These are phyloP conservation scores for Argentina silus DNA, from an alignment of 2,797 vertebrate genomes.

Conservation along the genomic window DNA sequence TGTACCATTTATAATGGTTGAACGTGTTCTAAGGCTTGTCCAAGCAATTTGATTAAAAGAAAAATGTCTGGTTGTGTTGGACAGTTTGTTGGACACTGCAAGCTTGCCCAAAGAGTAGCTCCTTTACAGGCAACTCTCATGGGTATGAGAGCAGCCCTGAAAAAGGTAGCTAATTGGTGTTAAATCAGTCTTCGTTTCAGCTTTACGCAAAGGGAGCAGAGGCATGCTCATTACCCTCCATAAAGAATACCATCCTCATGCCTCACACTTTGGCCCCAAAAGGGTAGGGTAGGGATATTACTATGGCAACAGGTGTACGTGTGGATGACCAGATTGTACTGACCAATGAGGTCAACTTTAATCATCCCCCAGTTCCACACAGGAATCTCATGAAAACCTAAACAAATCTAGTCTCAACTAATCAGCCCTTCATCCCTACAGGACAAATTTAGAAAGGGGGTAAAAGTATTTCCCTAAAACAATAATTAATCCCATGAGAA, in stretches of 20 bases:
- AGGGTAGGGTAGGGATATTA: neutral
- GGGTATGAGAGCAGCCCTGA: conserved; percentile 3
- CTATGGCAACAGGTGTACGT: conserved; percentile 7
- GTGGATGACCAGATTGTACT: neutral
- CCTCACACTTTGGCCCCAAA: neutral
- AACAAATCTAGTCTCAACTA: neutral
- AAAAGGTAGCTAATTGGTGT: conserved; percentile 31
- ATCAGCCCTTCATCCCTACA: neutral
- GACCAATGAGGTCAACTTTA: neutral
- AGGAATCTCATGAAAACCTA: neutral
- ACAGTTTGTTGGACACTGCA: neutral
- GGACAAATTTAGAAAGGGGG: neutral
- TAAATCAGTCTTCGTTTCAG: conserved; percentile 41
- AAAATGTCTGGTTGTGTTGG: neutral
- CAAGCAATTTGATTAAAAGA: neutral
- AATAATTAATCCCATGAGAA: conserved; percentile 10
- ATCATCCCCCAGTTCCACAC: conserved; percentile 1
- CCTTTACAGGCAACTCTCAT: neutral
- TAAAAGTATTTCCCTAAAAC: conserved; percentile 1
- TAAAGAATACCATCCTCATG: conserved; percentile 13
- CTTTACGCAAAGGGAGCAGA: neutral
- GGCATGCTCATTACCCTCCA: conserved; percentile 11
- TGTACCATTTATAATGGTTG: neutral
- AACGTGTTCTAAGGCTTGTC: neutral
- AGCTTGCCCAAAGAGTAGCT: conserved; percentile 4